Conservation (phyloP, 2,797 vertebrate species). For the Pterois miles region DNA sequence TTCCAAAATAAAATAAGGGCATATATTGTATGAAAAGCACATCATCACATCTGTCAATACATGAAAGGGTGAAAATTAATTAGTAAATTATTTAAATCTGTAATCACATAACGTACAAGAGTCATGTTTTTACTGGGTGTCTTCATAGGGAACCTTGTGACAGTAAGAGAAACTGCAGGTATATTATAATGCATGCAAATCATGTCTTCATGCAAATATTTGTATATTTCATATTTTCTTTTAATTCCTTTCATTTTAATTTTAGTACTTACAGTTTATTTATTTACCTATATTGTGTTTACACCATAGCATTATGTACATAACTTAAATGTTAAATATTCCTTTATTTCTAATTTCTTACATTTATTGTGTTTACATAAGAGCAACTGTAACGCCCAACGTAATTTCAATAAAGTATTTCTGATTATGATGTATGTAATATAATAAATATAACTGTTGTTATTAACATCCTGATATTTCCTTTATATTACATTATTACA, state of each 20-base stretch:
- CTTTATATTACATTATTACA: not conserved
- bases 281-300: too few species aligned
- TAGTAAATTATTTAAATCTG: not conserved
- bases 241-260: too few species aligned
- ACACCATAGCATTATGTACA: too few species aligned
- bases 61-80: not conserved
- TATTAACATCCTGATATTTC: not conserved
- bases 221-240: too few species aligned
- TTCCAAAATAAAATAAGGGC: not conserved
- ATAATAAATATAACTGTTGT: not conserved
- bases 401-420: too few species aligned
- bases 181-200: not conserved
- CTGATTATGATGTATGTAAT: not conserved
- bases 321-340: too few species aligned
- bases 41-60: not conserved
- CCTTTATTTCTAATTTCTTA: too few species aligned
- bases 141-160: not conserved
- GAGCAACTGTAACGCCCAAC: too few species aligned
- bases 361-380: too few species aligned
- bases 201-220: too few species aligned
- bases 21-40: not conserved
- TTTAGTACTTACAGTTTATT: too few species aligned
- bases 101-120: not conserved
- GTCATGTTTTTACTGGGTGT: not conserved
- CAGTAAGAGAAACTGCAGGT: not conserved